Evolutionary conservation across 2,888 invertebrate genomes (phyloP), one percentile per base, ranked within the genome.

Genomic region (Cryptops parisi): DNA sequence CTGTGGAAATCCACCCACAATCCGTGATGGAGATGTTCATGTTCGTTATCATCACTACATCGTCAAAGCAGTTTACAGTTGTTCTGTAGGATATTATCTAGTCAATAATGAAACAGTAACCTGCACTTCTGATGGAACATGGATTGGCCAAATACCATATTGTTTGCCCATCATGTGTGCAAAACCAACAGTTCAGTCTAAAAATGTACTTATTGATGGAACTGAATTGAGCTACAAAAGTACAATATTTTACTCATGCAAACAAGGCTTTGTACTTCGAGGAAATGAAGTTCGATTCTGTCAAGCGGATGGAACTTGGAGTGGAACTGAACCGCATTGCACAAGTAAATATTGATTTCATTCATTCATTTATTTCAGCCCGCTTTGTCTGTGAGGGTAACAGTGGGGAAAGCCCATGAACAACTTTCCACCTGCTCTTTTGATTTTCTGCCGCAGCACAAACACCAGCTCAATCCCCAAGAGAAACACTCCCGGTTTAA

Each of bases 191-290:
- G 9, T 33, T 6, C 15, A 6, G 15, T 9, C 33, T 33, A 6
- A 6, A 9, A 9, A 33, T 33, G 15, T 33, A 9, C 6, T 33
- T 33, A 15, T 33, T 33, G 33, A 33, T 33, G 33, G 33, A 2
- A 23, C 19, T 3, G 38, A 25, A 3, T n/a, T 26, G 26, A 27
- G 24, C 2, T 46, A 45, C n/a, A 43, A 40, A 19, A 40, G 43
- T 17, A 40, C 5, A n/a, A 46, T 52, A 22, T 44, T 23, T 1
- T 55, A 52, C 26, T 55, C 52, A 5, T 55, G 55, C 26, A 47
- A 47, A 44, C 33, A 46, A 38, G 55, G 55, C 12, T 55, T 52
- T 22, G 52, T 38, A 9, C 22, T 55, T 39, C 26, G 21, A 2
- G 55, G 55, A 2, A 33, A 46, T 4, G 17, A 44, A 19, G n/a